phyloP scores from a whole-genome alignment of 2,797 vertebrate species.

The Sphenodon punctatus region DNA sequence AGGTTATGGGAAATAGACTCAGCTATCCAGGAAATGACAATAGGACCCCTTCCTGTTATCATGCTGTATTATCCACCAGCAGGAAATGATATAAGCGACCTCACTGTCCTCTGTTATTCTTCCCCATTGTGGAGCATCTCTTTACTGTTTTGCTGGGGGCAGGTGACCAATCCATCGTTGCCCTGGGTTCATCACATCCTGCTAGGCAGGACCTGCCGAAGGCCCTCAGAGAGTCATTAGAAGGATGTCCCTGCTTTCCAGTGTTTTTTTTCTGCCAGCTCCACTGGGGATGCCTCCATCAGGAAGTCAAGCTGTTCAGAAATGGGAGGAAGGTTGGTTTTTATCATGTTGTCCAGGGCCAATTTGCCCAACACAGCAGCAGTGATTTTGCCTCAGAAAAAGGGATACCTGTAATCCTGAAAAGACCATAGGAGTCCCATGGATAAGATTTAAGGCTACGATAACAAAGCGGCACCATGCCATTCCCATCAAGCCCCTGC shows the following conservation, averaged over 20 bases:
- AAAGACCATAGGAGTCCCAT: not conserved
- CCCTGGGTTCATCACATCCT: slow-evolving; percentile 57
- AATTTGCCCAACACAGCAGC: not conserved
- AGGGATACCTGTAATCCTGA: no score
- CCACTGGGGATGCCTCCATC: slow-evolving; percentile 31
- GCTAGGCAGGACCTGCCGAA: slow-evolving; percentile 26
- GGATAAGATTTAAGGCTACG: no score
- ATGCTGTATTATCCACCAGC: slow-evolving; percentile 48
- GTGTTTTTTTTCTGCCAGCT: slow-evolving; percentile 36
- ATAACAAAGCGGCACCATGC: no score
- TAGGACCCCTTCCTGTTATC: slow-evolving; percentile 74
- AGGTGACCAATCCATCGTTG: slow-evolving; percentile 15
- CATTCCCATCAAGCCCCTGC: no score
- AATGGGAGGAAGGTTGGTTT: slow-evolving; percentile 40
- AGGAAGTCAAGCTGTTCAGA: slow-evolving; percentile 46
- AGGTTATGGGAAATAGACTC: slow-evolving; percentile 66
- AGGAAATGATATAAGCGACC: slow-evolving; percentile 71
- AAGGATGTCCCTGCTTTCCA: slow-evolving; percentile 38
- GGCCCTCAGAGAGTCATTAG: slow-evolving; percentile 43
- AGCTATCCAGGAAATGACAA: slow-evolving; percentile 67
- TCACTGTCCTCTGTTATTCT: slow-evolving; percentile 47
- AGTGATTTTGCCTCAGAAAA: rapidly evolving
- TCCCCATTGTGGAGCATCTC: slow-evolving; percentile 45
- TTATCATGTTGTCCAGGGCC: not conserved
- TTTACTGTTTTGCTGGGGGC: slow-evolving; percentile 29